Conservation (phyloP, 2,888 invertebrate genomes). For the Theretra japonica region DNA sequence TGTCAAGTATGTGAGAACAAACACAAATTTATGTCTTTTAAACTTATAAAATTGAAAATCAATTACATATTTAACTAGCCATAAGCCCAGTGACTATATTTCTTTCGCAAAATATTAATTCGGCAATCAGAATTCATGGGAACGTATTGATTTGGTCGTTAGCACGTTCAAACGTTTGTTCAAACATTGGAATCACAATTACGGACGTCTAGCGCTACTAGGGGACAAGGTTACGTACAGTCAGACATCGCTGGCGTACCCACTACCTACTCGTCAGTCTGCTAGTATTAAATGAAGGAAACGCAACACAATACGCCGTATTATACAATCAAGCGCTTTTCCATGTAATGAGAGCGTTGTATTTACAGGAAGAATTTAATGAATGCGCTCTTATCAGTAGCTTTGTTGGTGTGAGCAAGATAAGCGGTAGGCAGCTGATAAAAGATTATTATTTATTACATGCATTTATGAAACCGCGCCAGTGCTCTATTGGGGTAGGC, state of each 20-base stretch:
- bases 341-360: background rate
- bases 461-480: too few relatives aligned
- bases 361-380: background rate
- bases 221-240: constrained; percentile 6
- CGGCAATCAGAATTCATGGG: background rate
- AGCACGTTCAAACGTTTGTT: background rate
- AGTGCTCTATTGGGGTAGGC: too few relatives aligned
- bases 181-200: background rate
- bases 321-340: constrained; percentile 8
- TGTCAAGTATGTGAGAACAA: too few relatives aligned
- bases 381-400: background rate
- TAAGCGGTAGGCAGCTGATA: too few relatives aligned
- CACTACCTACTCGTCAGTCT: background rate
- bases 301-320: constrained; percentile 2
- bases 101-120: background rate
- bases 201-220: background rate
- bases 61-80: too few relatives aligned
- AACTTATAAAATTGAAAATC: too few relatives aligned
- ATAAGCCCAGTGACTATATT: too few relatives aligned
- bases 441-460: too few relatives aligned
- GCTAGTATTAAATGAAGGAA: constrained; percentile 9
- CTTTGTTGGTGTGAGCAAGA: too few relatives aligned
- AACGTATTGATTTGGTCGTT: background rate
- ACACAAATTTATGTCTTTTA: too few relatives aligned
- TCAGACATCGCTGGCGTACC: background rate